Percentiles rank a stretch among this genome's conserved stretches.
These are phyloP conservation scores for Cerastis rubricosa DNA, from an alignment of 2,888 invertebrate genomes.

Conservation along the genomic window DNA sequence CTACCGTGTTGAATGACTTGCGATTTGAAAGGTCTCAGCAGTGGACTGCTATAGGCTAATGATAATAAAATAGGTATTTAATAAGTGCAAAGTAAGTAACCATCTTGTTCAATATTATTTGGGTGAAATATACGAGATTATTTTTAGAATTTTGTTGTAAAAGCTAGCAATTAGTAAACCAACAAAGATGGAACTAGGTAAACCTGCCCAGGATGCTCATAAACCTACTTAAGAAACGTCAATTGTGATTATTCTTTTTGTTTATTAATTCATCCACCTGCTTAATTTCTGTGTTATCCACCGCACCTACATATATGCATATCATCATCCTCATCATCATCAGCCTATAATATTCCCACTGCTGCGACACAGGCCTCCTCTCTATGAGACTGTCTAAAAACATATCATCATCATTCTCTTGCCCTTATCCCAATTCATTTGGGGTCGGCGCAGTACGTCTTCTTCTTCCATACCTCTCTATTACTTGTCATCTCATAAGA, in stretches of 20 bases:
- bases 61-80: not conserved
- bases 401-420: too few species aligned
- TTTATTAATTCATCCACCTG: not conserved
- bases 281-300: not conserved
- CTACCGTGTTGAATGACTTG: not conserved
- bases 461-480: too few species aligned
- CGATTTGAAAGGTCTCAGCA: not conserved
- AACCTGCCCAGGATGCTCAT: not conserved
- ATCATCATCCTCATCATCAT: too few species aligned
- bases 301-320: not conserved
- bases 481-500: too few species aligned
- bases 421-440: too few species aligned
- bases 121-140: not conserved
- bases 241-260: not conserved
- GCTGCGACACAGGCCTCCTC: too few species aligned
- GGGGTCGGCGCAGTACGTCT: too few species aligned
- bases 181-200: not conserved
- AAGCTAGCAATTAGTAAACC: not conserved
- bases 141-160: not conserved
- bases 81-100: not conserved
- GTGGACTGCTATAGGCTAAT: not conserved
- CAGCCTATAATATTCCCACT: too few species aligned
- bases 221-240: not conserved
- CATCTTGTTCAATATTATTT: not conserved
- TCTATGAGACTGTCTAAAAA: too few species aligned